Percentiles rank a stretch among this genome's conserved stretches.
These are phyloP conservation scores for Himalopsyche japonica DNA, from an alignment of 2,888 invertebrate species.

Conservation along the genomic window DNA sequence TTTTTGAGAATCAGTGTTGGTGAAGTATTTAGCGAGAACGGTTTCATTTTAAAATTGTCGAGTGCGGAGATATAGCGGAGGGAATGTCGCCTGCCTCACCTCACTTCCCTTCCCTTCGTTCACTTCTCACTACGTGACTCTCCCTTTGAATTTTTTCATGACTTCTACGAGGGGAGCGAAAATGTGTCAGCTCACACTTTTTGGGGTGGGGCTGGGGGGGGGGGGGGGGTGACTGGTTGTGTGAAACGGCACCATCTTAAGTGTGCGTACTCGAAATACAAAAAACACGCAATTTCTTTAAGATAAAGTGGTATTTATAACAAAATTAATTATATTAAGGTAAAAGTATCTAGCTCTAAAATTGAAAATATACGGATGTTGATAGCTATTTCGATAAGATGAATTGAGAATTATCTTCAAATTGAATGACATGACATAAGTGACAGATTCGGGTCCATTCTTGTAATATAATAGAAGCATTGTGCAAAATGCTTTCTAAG, in stretches of 20 bases:
- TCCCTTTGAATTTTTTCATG: not conserved
- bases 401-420: too few species aligned
- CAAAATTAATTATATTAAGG: not conserved
- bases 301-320: not conserved
- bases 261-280: not conserved
- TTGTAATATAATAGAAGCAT: too few species aligned
- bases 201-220: not conserved
- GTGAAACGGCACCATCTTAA: not conserved
- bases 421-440: too few species aligned
- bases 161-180: not conserved
- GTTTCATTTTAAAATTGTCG: not conserved
- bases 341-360: too few species aligned
- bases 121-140: not conserved
- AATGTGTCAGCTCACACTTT: not conserved
- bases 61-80: not conserved
- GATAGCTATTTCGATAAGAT: too few species aligned
- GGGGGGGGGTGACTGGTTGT: too few species aligned
- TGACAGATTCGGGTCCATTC: too few species aligned
- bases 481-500: too few species aligned
- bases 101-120: not conserved
- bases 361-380: too few species aligned
- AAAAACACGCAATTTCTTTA: not conserved
- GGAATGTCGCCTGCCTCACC: not conserved
- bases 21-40: not conserved
- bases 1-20: not conserved